phyloP scores from a whole-genome alignment of 2,113 vertebrate species.

The Lipophrys pholis region DNA sequence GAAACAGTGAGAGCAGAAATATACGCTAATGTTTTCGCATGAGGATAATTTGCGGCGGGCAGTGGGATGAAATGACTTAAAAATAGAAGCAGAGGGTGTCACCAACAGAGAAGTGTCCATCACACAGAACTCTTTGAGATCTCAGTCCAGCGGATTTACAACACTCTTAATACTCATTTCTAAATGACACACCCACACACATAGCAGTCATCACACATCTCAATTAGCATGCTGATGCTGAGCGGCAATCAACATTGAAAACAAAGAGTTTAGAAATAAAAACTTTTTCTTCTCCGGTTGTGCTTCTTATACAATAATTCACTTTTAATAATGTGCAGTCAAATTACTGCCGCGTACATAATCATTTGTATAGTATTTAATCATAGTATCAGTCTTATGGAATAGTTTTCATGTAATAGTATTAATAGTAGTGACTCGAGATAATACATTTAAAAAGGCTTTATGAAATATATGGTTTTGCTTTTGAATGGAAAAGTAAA shows the following conservation, averaged over 20 bases:
- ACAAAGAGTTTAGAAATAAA: background rate
- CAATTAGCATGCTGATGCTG: background rate
- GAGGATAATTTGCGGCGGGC: conserved; percentile 1
- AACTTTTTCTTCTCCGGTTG: background rate
- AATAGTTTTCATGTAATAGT: too few species aligned
- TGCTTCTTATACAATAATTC: too few species aligned
- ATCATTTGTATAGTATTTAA: too few species aligned
- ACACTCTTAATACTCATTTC: conserved; percentile 27
- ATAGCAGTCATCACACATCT: conserved; percentile 25
- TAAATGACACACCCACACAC: conserved; percentile 36
- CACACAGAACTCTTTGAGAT: conserved; percentile 39
- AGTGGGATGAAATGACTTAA: conserved; percentile 20
- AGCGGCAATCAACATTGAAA: background rate
- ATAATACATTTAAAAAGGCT: too few species aligned
- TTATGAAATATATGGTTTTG: too few species aligned
- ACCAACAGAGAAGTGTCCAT: conserved; percentile 49
- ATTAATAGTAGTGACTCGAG: too few species aligned
- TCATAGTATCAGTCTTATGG: too few species aligned
- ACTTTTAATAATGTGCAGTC: too few species aligned
- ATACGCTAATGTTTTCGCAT: conserved; percentile 49
- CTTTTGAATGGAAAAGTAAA: too few species aligned
- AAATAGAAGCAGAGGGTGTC: conserved; percentile 16
- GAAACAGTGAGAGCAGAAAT: conserved; percentile 16
- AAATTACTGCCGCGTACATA: too few species aligned
- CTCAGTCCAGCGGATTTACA: conserved; percentile 38